Percentiles rank a stretch among this genome's conserved stretches.
Conservation (phyloP, 1,140 invertebrate species). For the Drosophila navojoa region DNA sequence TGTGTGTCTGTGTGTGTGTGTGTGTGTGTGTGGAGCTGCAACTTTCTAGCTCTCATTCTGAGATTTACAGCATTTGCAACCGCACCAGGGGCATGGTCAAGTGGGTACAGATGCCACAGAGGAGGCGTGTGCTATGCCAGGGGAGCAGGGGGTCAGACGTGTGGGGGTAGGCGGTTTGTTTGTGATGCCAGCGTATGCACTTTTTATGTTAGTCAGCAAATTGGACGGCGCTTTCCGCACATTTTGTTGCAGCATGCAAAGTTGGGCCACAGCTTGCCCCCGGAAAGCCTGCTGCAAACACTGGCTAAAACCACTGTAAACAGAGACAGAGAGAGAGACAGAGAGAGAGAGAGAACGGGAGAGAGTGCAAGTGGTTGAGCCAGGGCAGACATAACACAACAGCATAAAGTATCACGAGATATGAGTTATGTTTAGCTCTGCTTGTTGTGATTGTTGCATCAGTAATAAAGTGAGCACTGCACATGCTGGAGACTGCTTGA, state of each 20-base stretch:
- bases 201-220: slow-evolving; percentile 69
- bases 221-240: slow-evolving; percentile 63
- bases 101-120: neutral
- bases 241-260: slow-evolving; percentile 56
- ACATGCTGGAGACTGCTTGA: neutral
- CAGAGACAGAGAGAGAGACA: neutral
- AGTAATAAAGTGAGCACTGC: neutral
- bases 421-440: slow-evolving; percentile 27
- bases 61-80: slow-evolving; percentile 64
- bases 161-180: too few species aligned
- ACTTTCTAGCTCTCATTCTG: slow-evolving; percentile 32
- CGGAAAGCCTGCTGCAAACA: slow-evolving; percentile 3
- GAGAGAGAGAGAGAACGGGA: neutral
- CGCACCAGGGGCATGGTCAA: slow-evolving; percentile 27
- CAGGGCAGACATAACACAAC: neutral
- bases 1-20: too few species aligned
- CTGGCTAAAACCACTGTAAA: slow-evolving; percentile 5
- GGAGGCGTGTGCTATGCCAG: neutral
- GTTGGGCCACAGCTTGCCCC: slow-evolving; percentile 5
- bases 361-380: neutral
- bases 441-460: slow-evolving; percentile 15
- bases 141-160: too few species aligned
- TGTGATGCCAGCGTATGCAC: slow-evolving; percentile 38
- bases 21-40: slow-evolving; percentile 2
- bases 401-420: slow-evolving; percentile 23